Conservation (phyloP, 2,113 vertebrate species). For the Apistogramma diplotaenia region DNA sequence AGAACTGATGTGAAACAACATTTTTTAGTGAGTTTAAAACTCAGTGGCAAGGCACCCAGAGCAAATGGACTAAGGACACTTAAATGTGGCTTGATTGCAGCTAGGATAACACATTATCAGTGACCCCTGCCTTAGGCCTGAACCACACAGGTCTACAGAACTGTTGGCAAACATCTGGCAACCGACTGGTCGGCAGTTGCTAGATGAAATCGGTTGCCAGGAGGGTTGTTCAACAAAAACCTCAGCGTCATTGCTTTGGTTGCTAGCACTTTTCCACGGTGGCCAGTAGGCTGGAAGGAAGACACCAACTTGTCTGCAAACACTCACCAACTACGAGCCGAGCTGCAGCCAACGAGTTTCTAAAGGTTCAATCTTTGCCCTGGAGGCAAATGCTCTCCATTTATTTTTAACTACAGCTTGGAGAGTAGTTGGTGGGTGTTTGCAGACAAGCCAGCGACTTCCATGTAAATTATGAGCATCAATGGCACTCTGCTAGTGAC, state of each 20-base stretch:
- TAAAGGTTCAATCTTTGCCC: background rate
- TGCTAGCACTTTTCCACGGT: background rate
- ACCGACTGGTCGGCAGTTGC: background rate
- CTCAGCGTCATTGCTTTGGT: background rate
- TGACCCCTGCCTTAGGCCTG: background rate
- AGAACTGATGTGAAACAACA: background rate
- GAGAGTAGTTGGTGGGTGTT: background rate
- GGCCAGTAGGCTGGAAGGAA: background rate
- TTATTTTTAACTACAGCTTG: too few species aligned
- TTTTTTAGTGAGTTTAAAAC: background rate
- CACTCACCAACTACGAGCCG: background rate
- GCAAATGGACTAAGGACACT: background rate
- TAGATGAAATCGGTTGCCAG: background rate
- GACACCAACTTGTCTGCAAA: background rate
- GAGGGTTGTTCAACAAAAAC: background rate
- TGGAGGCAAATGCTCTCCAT: background rate
- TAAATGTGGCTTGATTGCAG: conserved; percentile 16
- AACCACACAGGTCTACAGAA: background rate
- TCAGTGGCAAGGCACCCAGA: background rate
- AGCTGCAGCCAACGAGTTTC: too few species aligned
- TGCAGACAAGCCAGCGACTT: background rate
- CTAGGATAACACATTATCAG: conserved; percentile 6
- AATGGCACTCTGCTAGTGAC: background rate
- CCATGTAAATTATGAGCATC: background rate
- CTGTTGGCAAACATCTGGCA: background rate